These are phyloP conservation scores for Ips typographus DNA, from an alignment of 1,140 invertebrate genomes.

Conservation along the genomic window DNA sequence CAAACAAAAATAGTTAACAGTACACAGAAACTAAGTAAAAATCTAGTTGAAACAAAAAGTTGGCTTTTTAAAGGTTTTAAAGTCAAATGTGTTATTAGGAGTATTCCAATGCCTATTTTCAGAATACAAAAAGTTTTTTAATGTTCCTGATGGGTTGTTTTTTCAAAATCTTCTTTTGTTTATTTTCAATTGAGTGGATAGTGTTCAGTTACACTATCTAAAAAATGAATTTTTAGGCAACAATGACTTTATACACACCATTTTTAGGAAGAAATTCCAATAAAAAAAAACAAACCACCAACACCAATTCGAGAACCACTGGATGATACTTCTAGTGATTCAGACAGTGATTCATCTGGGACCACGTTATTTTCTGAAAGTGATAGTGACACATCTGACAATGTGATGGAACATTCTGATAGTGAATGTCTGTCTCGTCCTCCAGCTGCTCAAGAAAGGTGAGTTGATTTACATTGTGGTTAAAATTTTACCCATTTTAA, in stretches of 20 bases:
- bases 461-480: not conserved
- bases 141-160: no score
- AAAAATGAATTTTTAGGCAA: not conserved
- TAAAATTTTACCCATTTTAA: conserved; percentile 4
- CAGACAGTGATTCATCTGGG: conserved; percentile 27
- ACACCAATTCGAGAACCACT: conserved; percentile 3
- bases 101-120: no score
- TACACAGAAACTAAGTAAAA: no score
- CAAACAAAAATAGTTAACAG: no score
- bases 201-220: no score
- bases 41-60: no score
- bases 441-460: not conserved
- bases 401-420: conserved; percentile 7
- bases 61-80: no score
- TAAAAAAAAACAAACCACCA: not conserved
- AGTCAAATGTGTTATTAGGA: no score
- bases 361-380: conserved; percentile 12
- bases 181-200: no score
- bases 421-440: conserved; percentile 18
- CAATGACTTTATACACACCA: not conserved
- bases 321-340: conserved; percentile 20
- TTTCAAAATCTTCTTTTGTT: no score
- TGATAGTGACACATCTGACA: conserved; percentile 7
- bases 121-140: no score
- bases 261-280: not conserved